Evolutionary conservation across 2,888 invertebrate genomes (phyloP), one percentile per base, ranked within the genome.

Genomic region (Ornithoptera priamus): DNA sequence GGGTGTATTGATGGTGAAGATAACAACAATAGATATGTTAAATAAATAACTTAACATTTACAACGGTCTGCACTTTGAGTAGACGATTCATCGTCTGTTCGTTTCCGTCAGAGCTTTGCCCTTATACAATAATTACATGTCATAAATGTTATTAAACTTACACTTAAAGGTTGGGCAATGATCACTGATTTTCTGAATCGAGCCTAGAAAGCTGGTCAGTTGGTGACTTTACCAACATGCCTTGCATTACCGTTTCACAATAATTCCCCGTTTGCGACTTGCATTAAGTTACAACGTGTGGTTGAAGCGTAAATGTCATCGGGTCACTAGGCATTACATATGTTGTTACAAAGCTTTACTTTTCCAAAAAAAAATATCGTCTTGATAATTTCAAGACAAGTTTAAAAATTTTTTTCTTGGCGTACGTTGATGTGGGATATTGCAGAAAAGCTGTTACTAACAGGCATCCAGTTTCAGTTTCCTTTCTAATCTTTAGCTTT

Each of bases 241-340:
- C n/a, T 53, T 53, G 15, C 57, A 65, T 69, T 65, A 63, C 53
- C 58, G 65, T 70, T 59, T 70, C 66, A 65, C 15, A 70, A 70
- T 39, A 50, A 59, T 58, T 66, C 66, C 59, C 59, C 36, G 69
- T 66, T 69, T 66, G 58, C 69, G 46, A 58, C 50, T 69, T 53
- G 65, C 62, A 62, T 66, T 50, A 68, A 68, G 50, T 59, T 60
- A 63, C 22, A 68, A 57, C 42, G 61, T 57, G 46, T 46, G 15
- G 22, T 46, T 61, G 17, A 36, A 46, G 30, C 58, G 62, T 57
- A 70, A 70, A 70, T 70, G 69, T 66, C 69, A 70, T 62, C 42
- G 62, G 69, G 69, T 62, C 69, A 66, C 66, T 59, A 18, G 62
- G 36, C 66, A 62, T 59, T 66, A 30, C 65, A 68, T 7, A 63